Base-by-base conservation (phyloP, 2,888 invertebrate species). In the Eilema caniola region DNA sequence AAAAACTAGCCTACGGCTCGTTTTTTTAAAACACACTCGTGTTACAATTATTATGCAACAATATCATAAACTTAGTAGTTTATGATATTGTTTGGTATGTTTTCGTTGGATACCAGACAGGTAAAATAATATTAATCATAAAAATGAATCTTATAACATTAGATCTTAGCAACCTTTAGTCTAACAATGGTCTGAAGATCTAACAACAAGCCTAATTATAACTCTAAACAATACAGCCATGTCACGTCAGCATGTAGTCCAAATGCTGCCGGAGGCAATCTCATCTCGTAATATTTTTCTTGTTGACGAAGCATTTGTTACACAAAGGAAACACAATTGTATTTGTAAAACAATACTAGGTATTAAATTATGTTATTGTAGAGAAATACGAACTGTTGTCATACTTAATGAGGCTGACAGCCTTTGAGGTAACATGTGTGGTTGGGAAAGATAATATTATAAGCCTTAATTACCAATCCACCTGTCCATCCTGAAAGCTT, bases 321-420 rank as follows among this genome's bases (percentile, higher is more conserved):
- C 62, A 73, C 81, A 81, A 79, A 75, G 77, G 70, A 53, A 59
- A 69, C 53, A 81, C 72, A 75, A 79, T 77, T 66, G 56, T 23
- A 31, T 75, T 71, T 69, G 70, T 77, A 53, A 72, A 72, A 79
- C 74, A 75, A 65, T 65, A 65, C 33, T 69, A 69, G 41, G 70
- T 41, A 56, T 63, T 62, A 60, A 57, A 67, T 62, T 67, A 69
- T 66, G 31, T 69, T 68, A 69, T 67, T 25, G 31, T 31, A 70
- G 25, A 61, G 53, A 47, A 70, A 70, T 62, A 66, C 28, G 61
- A 62, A 47, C 53, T 62, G 62, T 25, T 65, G 61, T n/a, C 25
- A 47, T 62, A 63, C 62, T 66, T 62, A 70, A 73, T 66, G 62
- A 63, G 68, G 63, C 10, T 56, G 41, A 41, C 67, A 62, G 14